Evolutionary conservation across 2,113 vertebrate genomes (phyloP), one percentile per base, ranked within the genome.

Genomic region (Otolemur garnettii): DNA sequence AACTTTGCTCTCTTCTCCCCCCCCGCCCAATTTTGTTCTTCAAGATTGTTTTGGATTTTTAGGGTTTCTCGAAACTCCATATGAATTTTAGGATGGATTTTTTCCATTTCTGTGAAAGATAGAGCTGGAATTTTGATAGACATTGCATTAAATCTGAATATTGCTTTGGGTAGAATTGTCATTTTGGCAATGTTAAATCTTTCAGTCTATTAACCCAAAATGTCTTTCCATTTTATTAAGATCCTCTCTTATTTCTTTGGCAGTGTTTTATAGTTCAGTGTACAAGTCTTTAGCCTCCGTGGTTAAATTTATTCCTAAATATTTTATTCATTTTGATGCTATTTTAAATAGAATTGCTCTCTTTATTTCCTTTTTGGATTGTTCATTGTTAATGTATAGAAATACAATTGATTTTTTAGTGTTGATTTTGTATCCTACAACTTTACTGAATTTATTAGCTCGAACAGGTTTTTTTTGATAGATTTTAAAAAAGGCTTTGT

Each of bases 341-440:
- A 28, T 85, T 95, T 87, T 57, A 88, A 91, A 45, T 95, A 83
- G 50, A 83, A 87, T 75, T 94, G 28, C 89, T 83, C 95, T 79
- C 53, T 87, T 83, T 85, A 89, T 90, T 95, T 81, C 66, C 30
- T 92, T 88, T 91, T 81, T 55, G 28, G 26, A 83, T 84, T 78
- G 10, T 55, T 64, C 24, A 53, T 92, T 75, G 18, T 53, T 90
- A 72, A 11, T 79, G 12, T 85, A 50, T 68, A 81, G 80, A 86
- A 87, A 72, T 82, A 35, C 26, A 72, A 69, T 1, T 87, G 64
- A 78, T 74, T 55, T 79, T 90, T 50, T 28, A 82, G 18, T 75
- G 30, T 77, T 77, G 28, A 45, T 68, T 91, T 93, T 94, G 9
- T 80, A 53, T 62, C 60, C 19, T 86, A 57, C 8, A 74, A 69